Evolutionary conservation across 1,140 invertebrate genomes (phyloP), one percentile per base, ranked within the genome.

Genomic region (Neodiprion lecontei): DNA sequence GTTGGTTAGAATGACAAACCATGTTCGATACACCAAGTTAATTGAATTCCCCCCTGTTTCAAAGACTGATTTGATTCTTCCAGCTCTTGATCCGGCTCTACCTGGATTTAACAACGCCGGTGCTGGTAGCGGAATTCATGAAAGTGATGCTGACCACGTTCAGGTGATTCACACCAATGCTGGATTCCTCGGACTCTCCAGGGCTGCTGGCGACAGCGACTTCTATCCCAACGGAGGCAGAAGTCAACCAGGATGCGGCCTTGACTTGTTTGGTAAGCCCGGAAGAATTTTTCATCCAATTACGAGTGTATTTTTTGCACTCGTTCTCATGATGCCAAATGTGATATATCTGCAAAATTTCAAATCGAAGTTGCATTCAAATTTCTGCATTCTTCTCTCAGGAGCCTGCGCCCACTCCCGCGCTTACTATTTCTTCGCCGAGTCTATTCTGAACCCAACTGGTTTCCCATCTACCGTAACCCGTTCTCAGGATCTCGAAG

Each of bases 81-180:
- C 40, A 88, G 91, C 88, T 69, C 72, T 93, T 11, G 91, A 93
- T 78, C 91, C 91, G 5, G 91, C 92, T 1, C 77, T 87, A 0
- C 82, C 86, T 14, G 83, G 88, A 23, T 93, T 90, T 17, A 78
- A 88, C 74, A 84, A 81, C 23, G 83, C 88, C 61, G 81, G 88
- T 76, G 81, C 87, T 3, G 79, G 67, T 1, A 21, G 23, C 0
- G 77, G 89, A 67, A 79, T 92, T 0, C 89, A 91, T 75, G 78
- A 79, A 21, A 78, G 74, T 11, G 88, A 91, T 72, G 90, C 87
- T 0, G 9, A 7, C 14, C 66, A 91, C 72, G 91, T 92, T 0
- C 90, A 92, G 79, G 85, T 88, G 1, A 91, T 93, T 61, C 92
- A 93, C 81, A 91, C 92, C 0, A 89, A 91, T 72, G 88, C 86